Evolutionary conservation across 2,113 vertebrate species (phyloP).

Genomic region (Mustelus asterias): DNA sequence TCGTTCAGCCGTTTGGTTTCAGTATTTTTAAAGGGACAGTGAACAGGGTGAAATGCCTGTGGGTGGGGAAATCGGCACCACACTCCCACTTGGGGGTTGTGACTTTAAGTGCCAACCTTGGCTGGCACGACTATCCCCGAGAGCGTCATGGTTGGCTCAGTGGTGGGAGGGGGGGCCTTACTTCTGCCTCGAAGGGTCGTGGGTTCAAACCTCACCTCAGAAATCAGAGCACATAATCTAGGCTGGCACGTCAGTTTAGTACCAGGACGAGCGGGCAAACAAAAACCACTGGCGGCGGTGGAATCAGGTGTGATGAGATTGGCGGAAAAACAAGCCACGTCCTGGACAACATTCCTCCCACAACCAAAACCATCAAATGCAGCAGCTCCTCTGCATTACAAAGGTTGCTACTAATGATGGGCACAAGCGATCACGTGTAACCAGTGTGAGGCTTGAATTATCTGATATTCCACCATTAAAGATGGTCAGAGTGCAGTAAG

Average conservation of each 20-base stretch:
- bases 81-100: neutral
- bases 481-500: no score
- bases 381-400: neutral
- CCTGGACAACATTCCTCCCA: neutral
- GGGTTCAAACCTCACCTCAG: neutral
- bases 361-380: neutral
- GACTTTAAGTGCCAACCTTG: neutral
- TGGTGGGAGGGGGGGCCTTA: neutral
- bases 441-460: neutral
- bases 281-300: neutral
- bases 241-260: neutral
- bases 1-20: slow-evolving; percentile 41
- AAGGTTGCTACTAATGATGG: neutral
- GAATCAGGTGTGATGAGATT: neutral
- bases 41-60: neutral
- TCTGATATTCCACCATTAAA: no score
- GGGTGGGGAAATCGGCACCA: neutral
- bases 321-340: no score
- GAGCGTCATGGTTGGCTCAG: neutral
- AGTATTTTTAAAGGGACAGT: slow-evolving; percentile 40
- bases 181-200: neutral
- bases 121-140: neutral
- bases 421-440: neutral
- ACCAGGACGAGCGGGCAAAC: neutral
- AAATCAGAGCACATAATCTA: neutral